A percentile compares a stretch with the other conserved stretches of the same genome.
Evolutionary conservation across 2,888 invertebrate genomes (phyloP).

Genomic region (Cephalotes varians): DNA sequence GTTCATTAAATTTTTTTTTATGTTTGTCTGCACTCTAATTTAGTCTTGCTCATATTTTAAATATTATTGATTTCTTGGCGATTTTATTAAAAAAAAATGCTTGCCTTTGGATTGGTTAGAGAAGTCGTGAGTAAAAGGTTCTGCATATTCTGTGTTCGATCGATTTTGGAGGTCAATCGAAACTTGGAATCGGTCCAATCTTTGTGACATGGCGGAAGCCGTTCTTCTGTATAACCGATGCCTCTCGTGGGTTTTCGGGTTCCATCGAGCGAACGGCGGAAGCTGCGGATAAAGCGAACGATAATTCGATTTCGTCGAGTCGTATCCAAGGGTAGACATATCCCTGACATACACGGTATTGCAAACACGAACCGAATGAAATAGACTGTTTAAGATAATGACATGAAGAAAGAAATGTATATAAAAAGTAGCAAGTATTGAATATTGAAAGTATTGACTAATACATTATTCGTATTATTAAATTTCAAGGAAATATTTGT

Average conservation of each 20-base stretch:
- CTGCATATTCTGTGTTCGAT: conserved; percentile 23
- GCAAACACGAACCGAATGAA: neutral
- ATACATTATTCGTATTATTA: too few relatives aligned
- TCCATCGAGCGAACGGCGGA: conserved; percentile 50
- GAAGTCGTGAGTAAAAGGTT: neutral
- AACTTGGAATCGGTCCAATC: conserved; percentile 68
- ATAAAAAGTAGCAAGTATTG: neutral
- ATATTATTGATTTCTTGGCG: neutral
- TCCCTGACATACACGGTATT: neutral
- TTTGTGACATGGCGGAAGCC: conserved; percentile 63
- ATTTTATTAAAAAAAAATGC: neutral
- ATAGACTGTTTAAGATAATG: neutral
- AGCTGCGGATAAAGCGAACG: conserved; percentile 21
- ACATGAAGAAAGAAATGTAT: neutral
- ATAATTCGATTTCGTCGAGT: conserved; percentile 39
- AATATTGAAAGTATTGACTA: too few relatives aligned
- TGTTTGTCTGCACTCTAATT: neutral
- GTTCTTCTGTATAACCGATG: conserved; percentile 57
- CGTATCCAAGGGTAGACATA: neutral
- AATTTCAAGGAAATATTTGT: too few relatives aligned
- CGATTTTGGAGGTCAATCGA: conserved; percentile 70
- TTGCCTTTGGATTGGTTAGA: neutral
- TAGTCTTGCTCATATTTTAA: neutral
- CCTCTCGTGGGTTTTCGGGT: conserved; percentile 44
- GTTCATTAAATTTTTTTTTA: neutral